Percentiles rank a stretch among this genome's conserved stretches.
Conservation (phyloP, 2,113 vertebrate genomes). For the Rhea americana region DNA sequence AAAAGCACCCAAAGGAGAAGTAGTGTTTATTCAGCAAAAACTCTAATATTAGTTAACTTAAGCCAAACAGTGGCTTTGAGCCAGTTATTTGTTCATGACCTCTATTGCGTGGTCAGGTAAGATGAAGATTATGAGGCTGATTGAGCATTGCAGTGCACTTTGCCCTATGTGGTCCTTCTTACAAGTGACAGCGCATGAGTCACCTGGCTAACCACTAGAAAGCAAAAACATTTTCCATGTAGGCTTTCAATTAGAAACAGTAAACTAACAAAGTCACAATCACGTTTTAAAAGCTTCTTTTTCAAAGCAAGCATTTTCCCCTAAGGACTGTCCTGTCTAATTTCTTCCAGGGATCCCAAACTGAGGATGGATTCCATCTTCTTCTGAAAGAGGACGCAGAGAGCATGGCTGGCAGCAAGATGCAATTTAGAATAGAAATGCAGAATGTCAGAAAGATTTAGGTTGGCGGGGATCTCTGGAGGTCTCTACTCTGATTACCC, state of each 20-base stretch:
- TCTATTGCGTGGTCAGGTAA: not conserved
- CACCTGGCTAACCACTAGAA: conserved; percentile 46
- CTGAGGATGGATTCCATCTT: not conserved
- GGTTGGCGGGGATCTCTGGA: not conserved
- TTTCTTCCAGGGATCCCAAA: not conserved
- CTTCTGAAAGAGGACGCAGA: not conserved
- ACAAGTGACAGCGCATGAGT: not conserved
- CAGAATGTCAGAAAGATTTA: not conserved
- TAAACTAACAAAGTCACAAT: conserved; percentile 28
- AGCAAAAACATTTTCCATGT: not conserved
- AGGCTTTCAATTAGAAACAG: conserved; percentile 36
- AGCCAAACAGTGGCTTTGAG: not conserved
- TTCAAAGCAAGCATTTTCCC: not conserved
- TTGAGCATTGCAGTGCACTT: not conserved
- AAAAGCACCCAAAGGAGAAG: not conserved
- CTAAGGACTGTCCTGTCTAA: not conserved
- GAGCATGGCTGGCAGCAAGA: not conserved
- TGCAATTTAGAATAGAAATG: not conserved
- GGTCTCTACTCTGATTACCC: not conserved
- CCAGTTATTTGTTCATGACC: not conserved
- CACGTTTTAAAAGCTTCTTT: not conserved
- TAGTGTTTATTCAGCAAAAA: not conserved
- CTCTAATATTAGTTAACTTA: not conserved
- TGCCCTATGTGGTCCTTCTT: conserved; percentile 3
- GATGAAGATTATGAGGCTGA: not conserved